Conservation (phyloP, 2,888 invertebrate genomes). For the Oligia fasciuncula region DNA sequence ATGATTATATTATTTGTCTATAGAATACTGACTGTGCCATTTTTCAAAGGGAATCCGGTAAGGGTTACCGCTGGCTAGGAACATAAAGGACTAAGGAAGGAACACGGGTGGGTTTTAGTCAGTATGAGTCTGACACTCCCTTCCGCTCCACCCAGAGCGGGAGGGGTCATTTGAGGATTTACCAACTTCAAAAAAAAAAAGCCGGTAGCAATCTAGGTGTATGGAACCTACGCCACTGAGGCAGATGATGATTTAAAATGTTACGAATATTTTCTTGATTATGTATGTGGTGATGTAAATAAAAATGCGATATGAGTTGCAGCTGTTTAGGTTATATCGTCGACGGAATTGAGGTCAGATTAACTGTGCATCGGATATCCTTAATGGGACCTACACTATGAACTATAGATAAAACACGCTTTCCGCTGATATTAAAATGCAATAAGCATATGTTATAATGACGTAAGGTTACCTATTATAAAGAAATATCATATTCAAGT, state of each 20-base stretch:
- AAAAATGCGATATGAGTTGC: slow-evolving; percentile 6
- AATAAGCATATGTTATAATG: background rate
- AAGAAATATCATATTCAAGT: background rate
- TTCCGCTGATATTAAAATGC: slow-evolving; percentile 35
- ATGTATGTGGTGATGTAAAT: background rate
- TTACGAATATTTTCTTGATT: background rate
- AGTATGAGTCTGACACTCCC: too few relatives aligned
- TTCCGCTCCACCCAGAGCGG: too few relatives aligned
- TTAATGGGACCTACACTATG: slow-evolving; percentile 25
- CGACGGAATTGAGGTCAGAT: slow-evolving; percentile 38
- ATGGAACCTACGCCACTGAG: too few relatives aligned
- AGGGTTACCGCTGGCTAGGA: too few relatives aligned
- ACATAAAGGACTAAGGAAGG: too few relatives aligned
- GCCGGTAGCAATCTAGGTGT: too few relatives aligned
- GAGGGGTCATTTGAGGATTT: too few relatives aligned
- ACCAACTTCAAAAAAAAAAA: too few relatives aligned
- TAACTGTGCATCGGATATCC: slow-evolving; percentile 56
- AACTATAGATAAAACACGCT: slow-evolving; percentile 39
- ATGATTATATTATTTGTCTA: too few relatives aligned
- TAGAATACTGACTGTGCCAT: too few relatives aligned
- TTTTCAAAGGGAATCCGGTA: too few relatives aligned
- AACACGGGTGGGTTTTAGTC: too few relatives aligned
- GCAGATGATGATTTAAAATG: background rate
- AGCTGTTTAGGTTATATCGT: slow-evolving; percentile 51
- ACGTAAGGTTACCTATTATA: background rate